phyloP scores from a whole-genome alignment of 2,113 vertebrate genomes.

The Thunnus maccoyii region DNA sequence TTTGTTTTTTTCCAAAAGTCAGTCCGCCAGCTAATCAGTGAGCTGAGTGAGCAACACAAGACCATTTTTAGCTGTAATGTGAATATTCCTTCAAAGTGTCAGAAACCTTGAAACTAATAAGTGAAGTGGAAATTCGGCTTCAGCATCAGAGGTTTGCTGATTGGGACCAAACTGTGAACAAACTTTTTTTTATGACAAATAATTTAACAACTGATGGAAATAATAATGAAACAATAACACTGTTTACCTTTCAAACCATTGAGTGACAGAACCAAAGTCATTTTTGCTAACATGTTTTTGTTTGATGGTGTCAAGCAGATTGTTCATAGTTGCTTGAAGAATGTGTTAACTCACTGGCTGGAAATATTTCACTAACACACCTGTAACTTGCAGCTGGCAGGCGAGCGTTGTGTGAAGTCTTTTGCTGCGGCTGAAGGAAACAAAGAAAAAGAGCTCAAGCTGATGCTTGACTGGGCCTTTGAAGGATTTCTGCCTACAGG shows the following conservation, averaged over 20 bases:
- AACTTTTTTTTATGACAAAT: neutral
- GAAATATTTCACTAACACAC: neutral
- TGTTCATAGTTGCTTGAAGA: neutral
- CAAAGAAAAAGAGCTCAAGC: conserved; percentile 87
- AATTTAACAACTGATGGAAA: too few relatives aligned
- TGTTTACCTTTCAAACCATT: too few relatives aligned
- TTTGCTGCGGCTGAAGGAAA: conserved; percentile 81
- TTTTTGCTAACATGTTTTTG: neutral
- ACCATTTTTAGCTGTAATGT: neutral
- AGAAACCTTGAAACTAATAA: too few relatives aligned
- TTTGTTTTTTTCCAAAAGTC: too few relatives aligned
- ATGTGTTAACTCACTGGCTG: neutral
- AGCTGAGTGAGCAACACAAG: too few relatives aligned
- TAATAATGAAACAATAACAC: too few relatives aligned
- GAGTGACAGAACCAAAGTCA: too few relatives aligned
- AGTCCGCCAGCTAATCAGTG: too few relatives aligned
- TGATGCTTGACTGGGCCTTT: conserved; percentile 94
- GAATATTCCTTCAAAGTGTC: neutral
- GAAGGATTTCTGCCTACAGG: conserved; percentile 92
- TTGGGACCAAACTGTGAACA: neutral
- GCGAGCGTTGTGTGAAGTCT: conserved; percentile 87
- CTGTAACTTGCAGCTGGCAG: conserved; percentile 86
- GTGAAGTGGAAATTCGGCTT: neutral
- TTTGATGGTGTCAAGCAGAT: neutral
- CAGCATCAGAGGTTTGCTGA: neutral